Percentiles rank a stretch among this genome's conserved stretches.
Evolutionary conservation across 1,140 invertebrate species (phyloP).

Genomic region (Bombus soroeensis): DNA sequence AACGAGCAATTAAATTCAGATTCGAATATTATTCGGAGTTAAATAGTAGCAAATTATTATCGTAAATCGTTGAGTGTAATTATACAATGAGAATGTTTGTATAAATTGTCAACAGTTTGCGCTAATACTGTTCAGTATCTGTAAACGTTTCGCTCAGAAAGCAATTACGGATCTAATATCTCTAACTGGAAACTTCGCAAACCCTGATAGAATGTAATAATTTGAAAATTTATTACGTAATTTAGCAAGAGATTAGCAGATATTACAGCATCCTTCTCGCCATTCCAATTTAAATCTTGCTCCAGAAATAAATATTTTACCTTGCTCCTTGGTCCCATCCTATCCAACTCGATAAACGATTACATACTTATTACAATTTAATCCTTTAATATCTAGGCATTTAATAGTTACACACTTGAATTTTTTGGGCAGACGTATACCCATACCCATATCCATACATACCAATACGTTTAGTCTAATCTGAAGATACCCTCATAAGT

Average conservation of each 20-base stretch:
- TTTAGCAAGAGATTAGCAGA: conserved; percentile 21
- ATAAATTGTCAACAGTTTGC: not conserved
- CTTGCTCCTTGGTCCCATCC: not conserved
- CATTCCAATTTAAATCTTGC: conserved; percentile 23
- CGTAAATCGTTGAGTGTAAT: not conserved
- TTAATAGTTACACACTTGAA: not conserved
- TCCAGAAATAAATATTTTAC: not conserved
- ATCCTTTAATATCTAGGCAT: not conserved
- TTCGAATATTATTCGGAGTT: not conserved
- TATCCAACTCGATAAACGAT: not conserved
- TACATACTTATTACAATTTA: not conserved
- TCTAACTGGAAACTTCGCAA: conserved; percentile 1
- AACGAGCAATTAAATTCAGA: not conserved
- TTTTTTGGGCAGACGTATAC: too few species aligned
- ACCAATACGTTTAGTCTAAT: too few species aligned
- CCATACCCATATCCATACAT: too few species aligned
- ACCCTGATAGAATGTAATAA: not conserved
- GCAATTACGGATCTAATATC: conserved; percentile 20
- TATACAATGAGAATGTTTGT: not conserved
- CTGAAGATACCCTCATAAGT: too few species aligned
- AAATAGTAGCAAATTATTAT: not conserved
- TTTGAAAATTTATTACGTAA: conserved; percentile 58
- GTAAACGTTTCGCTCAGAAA: conserved; percentile 39
- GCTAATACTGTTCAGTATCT: not conserved
- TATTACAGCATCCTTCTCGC: conserved; percentile 21